Base-by-base conservation (phyloP, 2,113 vertebrate genomes). In the Cettia cetti region DNA sequence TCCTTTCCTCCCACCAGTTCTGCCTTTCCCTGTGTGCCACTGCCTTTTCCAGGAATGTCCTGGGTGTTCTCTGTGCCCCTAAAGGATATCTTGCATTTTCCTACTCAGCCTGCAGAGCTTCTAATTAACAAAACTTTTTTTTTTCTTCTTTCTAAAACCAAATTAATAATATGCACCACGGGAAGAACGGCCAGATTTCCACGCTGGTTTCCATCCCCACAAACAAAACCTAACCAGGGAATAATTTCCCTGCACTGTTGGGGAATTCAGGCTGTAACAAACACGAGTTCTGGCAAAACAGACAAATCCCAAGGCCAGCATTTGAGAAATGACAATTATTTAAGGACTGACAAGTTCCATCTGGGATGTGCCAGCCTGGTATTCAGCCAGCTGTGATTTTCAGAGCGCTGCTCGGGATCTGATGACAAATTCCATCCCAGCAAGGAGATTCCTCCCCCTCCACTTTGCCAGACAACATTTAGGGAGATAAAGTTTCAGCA, bases 291-390 rank as follows among this genome's bases (percentile, higher is more conserved):
- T 23, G 45, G 37, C 28, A 10, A 52, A 75, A 20, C 0, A 52
- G 5, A 6, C 49, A 5, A 44, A 42, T 3, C 10, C 39, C 70
- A 33, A 61, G 65, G 1, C 7, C 3, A 53, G 65, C 27, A 5
- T 18, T 77, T 47, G 84, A 45, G 78, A 11, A 23, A 28, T 4
- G 31, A 1, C 70, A 26, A 1, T 6, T 5, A 4, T 8, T 6
- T 37, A 10, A 64, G 31, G 39, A 21, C 0, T 49, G 84, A 26
- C 37, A 11, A 18, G 33, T 4, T 8, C 84, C 74, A 28, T 0
- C 2, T 0, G 12, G 81, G 16, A 15, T 2, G 33, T 11, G 65
- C 86, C 30, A 13, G 2, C 76, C 15, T 0, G 14, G 10, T 0
- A 2, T 16, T 49, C 21, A 6, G 64, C 63, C 83, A 82, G 81